Base-by-base conservation (phyloP, 2,888 invertebrate species). In the Brenthis daphne region DNA sequence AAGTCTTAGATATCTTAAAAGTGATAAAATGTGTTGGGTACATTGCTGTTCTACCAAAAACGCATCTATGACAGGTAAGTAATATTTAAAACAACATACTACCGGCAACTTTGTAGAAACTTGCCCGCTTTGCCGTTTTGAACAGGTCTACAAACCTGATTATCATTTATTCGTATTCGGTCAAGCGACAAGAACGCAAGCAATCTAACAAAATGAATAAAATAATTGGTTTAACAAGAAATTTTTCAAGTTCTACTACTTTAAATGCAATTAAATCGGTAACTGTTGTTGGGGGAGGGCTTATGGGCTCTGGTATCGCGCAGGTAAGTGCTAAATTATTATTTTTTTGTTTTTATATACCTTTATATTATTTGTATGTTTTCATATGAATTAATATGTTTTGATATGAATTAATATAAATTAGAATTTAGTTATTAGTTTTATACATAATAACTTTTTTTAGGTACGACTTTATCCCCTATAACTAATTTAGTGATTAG, bases 261-360 rank as follows among this genome's bases (percentile, higher is more conserved):
- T 80, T 84, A 76, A 95, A 94, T 79, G 89, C 90, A n/a, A 95
- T 97, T 64, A 96, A 96, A 85, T 95, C 96, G 86, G 95, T 98
- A 29, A 96, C 97, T 2, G 94, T 98, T 60, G 95, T 98, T 76
- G 98, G 98, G n/a, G 96, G 97, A 54, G 98, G 98, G 6, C 90
- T 97, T 8, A 98, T 98, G 98, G 98, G 98, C 4, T 95, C 96
- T 57, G 98, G 98, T 64, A 97, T 98, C 77, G 97, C 97, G 57
- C 98, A 98, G 95, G 97, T 97, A 90, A 79, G 80, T 64, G 43
- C 16, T 48, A 47, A 11, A 63, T 60, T 50, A 50, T 50, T 29
- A 50, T 33, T 55, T 50, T 6, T 53, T 4, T 29, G 33, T 13
- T 12, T 57, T 8, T 16, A n/a, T 55, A 5, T 55, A 5, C 47